Evolutionary conservation across 2,797 vertebrate species (phyloP).

Genomic region (Clarias fuscus): DNA sequence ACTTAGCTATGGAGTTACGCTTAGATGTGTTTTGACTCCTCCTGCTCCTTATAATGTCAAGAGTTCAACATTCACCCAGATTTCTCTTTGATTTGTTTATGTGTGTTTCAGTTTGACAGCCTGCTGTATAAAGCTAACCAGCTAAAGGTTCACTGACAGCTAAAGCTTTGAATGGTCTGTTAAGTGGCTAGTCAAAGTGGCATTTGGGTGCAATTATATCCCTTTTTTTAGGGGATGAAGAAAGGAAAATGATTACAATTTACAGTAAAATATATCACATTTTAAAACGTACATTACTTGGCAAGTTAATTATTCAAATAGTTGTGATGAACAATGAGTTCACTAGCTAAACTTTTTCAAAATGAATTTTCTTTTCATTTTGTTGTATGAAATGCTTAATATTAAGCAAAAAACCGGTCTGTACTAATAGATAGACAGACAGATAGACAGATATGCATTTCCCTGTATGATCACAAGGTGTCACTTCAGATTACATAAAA

Average conservation of each 20-base stretch:
- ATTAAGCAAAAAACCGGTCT: neutral
- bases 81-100: neutral
- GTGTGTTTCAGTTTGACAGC: neutral
- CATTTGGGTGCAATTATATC: no score
- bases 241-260: neutral
- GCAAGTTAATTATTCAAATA: neutral
- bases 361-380: neutral
- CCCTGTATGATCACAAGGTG: neutral
- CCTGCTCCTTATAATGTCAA: neutral
- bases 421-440: neutral
- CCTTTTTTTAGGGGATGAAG: neutral
- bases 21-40: neutral
- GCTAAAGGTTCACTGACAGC: neutral
- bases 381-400: neutral
- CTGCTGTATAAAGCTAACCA: neutral
- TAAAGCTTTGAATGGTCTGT: neutral
- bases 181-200: neutral
- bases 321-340: neutral
- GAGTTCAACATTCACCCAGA: neutral
- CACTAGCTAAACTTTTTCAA: neutral
- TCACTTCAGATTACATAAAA: neutral
- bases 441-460: neutral
- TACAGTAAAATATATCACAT: neutral
- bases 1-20: neutral
- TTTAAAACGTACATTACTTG: neutral